Conservation (phyloP, 2,888 invertebrate species). For the Xestia xanthographa region DNA sequence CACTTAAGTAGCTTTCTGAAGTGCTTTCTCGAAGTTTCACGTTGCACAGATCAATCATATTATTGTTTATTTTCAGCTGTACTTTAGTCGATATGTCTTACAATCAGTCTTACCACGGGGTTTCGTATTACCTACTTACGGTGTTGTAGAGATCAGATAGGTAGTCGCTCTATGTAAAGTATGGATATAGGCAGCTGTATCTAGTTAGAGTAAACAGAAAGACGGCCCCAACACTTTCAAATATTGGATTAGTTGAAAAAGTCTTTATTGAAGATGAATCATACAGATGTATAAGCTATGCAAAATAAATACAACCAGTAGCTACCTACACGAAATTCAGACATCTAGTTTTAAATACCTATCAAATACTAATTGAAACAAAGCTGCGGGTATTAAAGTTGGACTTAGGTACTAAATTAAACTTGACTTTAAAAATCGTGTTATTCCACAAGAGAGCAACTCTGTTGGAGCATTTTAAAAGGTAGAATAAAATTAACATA, state of each 20-base stretch:
- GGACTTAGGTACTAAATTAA: neutral
- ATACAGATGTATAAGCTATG: neutral
- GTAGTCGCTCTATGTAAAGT: too few species aligned
- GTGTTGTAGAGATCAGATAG: neutral
- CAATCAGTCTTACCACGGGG: neutral
- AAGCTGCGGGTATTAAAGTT: neutral
- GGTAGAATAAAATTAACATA: constrained; percentile 46
- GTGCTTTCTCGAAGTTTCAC: constrained; percentile 9
- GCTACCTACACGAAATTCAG: neutral
- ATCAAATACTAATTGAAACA: too few species aligned
- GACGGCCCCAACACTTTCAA: neutral
- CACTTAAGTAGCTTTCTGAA: constrained; percentile 6
- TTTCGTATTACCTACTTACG: neutral
- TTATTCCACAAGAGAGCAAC: neutral
- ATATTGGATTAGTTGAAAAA: neutral
- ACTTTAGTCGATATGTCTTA: neutral
- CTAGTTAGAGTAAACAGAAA: neutral
- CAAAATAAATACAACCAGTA: neutral
- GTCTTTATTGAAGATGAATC: neutral
- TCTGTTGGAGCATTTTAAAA: constrained; percentile 23
- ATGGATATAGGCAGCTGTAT: neutral
- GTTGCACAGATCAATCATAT: neutral
- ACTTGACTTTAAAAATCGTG: constrained; percentile 1
- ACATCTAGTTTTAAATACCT: neutral
- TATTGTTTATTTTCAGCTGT: neutral